These are phyloP conservation scores for Passer montanus DNA, from an alignment of 2,113 vertebrate species.

Conservation along the genomic window DNA sequence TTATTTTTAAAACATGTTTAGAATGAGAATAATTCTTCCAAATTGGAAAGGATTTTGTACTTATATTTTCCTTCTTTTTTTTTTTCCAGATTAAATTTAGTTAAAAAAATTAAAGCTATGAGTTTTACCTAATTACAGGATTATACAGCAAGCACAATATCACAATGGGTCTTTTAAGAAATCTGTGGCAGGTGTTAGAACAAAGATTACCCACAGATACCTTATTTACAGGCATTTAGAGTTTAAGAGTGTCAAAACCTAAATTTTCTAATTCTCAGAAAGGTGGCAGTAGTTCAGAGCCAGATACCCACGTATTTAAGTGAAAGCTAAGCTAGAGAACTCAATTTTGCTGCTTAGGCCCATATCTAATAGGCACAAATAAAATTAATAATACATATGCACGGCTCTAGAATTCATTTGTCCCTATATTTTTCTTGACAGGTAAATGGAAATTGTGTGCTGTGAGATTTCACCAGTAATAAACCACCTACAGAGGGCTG, in stretches of 20 bases:
- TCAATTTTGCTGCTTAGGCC: background rate
- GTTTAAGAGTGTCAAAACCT: background rate
- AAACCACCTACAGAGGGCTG: slow-evolving; percentile 34
- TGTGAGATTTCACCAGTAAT: slow-evolving; percentile 16
- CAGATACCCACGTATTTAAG: background rate
- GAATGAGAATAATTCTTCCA: background rate
- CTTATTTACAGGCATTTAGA: background rate
- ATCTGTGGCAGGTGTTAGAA: background rate
- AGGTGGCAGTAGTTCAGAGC: slow-evolving; percentile 13
- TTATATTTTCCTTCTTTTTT: background rate
- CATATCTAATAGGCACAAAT: slow-evolving; percentile 47
- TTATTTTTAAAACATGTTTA: background rate
- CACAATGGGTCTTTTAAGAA: background rate
- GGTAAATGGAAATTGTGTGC: slow-evolving; percentile 25
- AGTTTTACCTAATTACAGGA: background rate
- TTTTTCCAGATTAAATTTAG: background rate
- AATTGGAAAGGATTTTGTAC: background rate
- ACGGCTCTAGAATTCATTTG: slow-evolving; percentile 52
- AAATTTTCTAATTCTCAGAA: slow-evolving; percentile 7
- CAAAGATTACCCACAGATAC: background rate
- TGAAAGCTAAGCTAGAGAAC: slow-evolving; percentile 2
- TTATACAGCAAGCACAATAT: background rate
- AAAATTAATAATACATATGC: slow-evolving; percentile 64
- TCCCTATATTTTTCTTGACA: slow-evolving; percentile 53
- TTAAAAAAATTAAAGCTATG: slow-evolving; percentile 2